These are phyloP conservation scores for Dryobota labecula DNA, from an alignment of 2,888 invertebrate species.

Conservation along the genomic window DNA sequence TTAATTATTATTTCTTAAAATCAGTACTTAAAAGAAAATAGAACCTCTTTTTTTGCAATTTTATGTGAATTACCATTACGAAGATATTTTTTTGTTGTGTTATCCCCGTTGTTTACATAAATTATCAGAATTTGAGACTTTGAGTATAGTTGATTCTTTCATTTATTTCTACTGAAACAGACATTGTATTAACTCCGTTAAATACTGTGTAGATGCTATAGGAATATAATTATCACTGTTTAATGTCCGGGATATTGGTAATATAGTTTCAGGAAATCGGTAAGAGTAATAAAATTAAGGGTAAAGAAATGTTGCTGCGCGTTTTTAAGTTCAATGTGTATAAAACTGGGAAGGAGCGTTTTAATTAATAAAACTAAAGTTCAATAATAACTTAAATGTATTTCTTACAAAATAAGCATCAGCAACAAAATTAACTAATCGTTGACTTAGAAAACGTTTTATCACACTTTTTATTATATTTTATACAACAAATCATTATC, in stretches of 20 bases:
- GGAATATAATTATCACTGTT: too few species aligned
- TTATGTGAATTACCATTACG: too few species aligned
- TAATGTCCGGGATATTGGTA: neutral
- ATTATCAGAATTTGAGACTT: too few species aligned
- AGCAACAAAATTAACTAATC: conserved; percentile 32
- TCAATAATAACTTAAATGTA: conserved; percentile 40
- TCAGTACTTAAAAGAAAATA: too few species aligned
- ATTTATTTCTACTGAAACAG: neutral
- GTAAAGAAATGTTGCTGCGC: neutral
- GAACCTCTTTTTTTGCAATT: too few species aligned
- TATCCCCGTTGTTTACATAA: too few species aligned
- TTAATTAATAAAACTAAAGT: conserved; percentile 8
- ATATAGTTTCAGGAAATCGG: neutral
- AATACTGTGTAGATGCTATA: too few species aligned
- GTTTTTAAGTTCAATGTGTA: neutral
- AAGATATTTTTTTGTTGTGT: too few species aligned
- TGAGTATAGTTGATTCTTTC: too few species aligned
- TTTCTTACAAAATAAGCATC: conserved; percentile 44
- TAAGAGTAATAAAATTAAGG: neutral
- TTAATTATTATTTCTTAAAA: too few species aligned
- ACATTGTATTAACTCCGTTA: neutral
- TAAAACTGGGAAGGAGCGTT: neutral
- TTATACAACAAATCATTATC: conserved; percentile 8
- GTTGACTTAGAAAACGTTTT: conserved; percentile 54
- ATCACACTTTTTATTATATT: conserved; percentile 45